Evolutionary conservation across 1,140 invertebrate species (phyloP).

Genomic region (Aphaenogaster rudis): DNA sequence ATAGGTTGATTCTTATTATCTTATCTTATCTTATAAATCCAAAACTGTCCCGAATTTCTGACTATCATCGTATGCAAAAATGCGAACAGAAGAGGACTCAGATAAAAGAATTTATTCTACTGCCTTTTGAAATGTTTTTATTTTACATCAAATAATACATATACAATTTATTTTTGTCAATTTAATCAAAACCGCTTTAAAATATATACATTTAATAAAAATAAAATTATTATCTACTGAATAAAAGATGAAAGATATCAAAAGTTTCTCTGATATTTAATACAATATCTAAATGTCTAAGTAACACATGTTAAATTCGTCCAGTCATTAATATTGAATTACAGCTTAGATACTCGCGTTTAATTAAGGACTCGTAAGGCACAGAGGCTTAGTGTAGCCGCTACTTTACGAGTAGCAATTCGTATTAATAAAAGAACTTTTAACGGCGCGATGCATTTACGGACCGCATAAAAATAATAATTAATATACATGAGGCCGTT

Average conservation of each 20-base stretch:
- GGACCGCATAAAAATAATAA: slow-evolving; percentile 76
- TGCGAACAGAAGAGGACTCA: neutral
- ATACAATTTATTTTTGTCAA: neutral
- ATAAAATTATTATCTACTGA: neutral
- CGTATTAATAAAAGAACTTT: slow-evolving; percentile 83
- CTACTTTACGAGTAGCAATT: slow-evolving; percentile 79
- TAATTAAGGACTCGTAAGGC: slow-evolving; percentile 75
- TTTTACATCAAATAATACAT: neutral
- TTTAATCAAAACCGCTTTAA: neutral
- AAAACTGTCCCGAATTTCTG: neutral
- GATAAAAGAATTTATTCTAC: slow-evolving; percentile 3
- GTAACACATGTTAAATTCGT: neutral
- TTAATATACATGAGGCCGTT: slow-evolving; percentile 75
- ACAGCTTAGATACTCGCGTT: slow-evolving; percentile 64
- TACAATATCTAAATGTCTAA: neutral
- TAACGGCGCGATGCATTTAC: slow-evolving; percentile 64
- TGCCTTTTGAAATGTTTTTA: neutral
- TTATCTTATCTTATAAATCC: slow-evolving; percentile 27
- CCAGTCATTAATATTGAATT: slow-evolving; percentile 31
- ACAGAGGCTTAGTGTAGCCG: slow-evolving; percentile 20
- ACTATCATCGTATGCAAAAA: neutral
- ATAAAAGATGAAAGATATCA: neutral
- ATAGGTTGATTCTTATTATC: slow-evolving; percentile 10
- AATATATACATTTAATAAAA: neutral
- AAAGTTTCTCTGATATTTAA: neutral